Evolutionary conservation across 2,888 invertebrate genomes (phyloP), one percentile per base, ranked within the genome.

Genomic region (Cancer borealis): DNA sequence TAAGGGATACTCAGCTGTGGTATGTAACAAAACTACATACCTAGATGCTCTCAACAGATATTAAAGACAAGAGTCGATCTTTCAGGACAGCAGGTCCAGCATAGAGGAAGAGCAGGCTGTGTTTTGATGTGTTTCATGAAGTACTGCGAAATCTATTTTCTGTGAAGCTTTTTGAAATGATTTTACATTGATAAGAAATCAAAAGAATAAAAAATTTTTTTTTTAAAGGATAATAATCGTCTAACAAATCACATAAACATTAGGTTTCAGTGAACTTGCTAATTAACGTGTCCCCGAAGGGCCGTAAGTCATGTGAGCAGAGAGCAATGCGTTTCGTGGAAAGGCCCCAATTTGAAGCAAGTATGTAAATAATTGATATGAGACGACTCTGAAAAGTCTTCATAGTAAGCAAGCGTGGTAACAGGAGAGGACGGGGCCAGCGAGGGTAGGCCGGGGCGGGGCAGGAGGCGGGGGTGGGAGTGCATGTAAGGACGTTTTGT

Each of bases 401-500:
- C 66, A 66, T 66, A n/a, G n/a, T 66, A 66, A 66, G 66, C 66
- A 66, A 66, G 21, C 66, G n/a, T 66, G n/a, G 66, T n/a, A 66
- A 4, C 6, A n/a, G 66, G 66, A n/a, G 66, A 66, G 21, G n/a
- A 66, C 66, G 6, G 66, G 66, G 6, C n/a, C n/a, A 54, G 54
- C 12, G 14, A 17, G 54, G 14, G 54, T 3, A 49, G 14, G 14
- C 10, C 17, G 54, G 54, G 54, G 17, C 54, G 14, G 54, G 54
- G 12, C 54, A 4, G 2, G 54, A 54, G 14, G 12, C 14, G 17
- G 12, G 12, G 17, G 3, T 54, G 12, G 54, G 54, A 66, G 60
- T 66, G 21, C 21, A n/a, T 66, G 8, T 66, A 66, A 66, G 60
- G 60, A 66, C 60, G 60, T 66, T 66, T 4, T 66, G 66, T 66